phyloP scores from a whole-genome alignment of 1,140 invertebrate genomes.

The Nymphalis io region DNA sequence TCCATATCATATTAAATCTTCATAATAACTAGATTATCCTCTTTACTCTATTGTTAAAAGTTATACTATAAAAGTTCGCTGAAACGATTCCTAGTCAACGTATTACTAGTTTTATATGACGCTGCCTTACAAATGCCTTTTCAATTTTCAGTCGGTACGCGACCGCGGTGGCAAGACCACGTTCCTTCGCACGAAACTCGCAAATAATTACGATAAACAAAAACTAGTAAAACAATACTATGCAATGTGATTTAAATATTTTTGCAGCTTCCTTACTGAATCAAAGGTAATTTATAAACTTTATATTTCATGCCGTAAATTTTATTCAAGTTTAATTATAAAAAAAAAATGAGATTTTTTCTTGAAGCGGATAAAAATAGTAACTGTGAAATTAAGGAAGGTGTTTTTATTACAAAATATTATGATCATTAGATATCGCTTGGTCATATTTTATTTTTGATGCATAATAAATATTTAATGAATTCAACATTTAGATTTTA shows the following conservation, averaged over 20 bases:
- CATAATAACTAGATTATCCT: no score
- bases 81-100: slow-evolving; percentile 11
- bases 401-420: no score
- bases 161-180: slow-evolving; percentile 14
- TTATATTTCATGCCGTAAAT: not conserved
- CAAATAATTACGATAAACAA: slow-evolving; percentile 25
- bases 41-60: slow-evolving; percentile 9
- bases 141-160: slow-evolving; percentile 29
- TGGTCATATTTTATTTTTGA: no score
- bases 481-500: no score
- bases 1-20: no score
- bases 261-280: slow-evolving; percentile 7
- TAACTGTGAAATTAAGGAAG: no score
- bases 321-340: no score
- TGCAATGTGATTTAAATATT: slow-evolving; percentile 22
- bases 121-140: slow-evolving; percentile 8
- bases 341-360: no score
- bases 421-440: no score
- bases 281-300: slow-evolving; percentile 24
- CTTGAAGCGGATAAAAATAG: no score
- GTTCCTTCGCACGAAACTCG: slow-evolving; percentile 1
- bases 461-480: no score
- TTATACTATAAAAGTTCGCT: slow-evolving; percentile 7
- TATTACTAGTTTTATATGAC: not conserved
- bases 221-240: slow-evolving; percentile 21